Conservation (phyloP, 2,113 vertebrate species). For the Podarcis raffonei region DNA sequence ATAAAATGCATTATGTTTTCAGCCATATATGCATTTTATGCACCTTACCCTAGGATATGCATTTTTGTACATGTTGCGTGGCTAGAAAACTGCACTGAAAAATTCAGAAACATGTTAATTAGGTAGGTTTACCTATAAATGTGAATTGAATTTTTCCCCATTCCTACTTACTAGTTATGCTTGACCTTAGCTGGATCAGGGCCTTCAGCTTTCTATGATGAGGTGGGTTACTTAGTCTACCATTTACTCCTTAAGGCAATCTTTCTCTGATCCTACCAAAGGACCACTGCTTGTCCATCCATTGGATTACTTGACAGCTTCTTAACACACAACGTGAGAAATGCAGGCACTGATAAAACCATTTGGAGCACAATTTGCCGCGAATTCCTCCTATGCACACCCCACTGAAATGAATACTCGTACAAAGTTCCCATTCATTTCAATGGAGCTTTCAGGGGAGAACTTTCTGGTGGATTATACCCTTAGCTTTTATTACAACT, state of each 20-base stretch:
- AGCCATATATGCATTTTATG: too few species aligned
- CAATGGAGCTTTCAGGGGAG: not conserved
- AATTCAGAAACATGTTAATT: too few species aligned
- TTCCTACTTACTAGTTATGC: not conserved
- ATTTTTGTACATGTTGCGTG: too few species aligned
- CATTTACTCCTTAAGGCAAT: conserved; percentile 52
- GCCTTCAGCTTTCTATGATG: conserved; percentile 41
- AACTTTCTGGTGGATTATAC: not conserved
- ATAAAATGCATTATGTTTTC: too few species aligned
- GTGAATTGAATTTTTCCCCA: too few species aligned
- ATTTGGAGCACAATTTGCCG: conserved; percentile 15
- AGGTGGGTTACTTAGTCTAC: conserved; percentile 42
- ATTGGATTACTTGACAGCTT: conserved; percentile 49
- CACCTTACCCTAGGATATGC: too few species aligned
- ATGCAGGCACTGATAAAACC: conserved; percentile 59
- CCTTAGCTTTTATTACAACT: conserved; percentile 71
- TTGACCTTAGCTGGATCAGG: not conserved
- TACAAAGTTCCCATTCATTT: not conserved
- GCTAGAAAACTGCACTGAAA: too few species aligned
- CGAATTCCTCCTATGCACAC: not conserved
- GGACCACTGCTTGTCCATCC: conserved; percentile 57
- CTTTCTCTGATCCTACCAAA: conserved; percentile 47
- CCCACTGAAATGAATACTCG: not conserved
- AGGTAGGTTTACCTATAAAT: too few species aligned
- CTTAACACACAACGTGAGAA: conserved; percentile 66